Evolutionary conservation across 2,888 invertebrate species (phyloP), one percentile per base, ranked within the genome.

Genomic region (Melipona beecheii): DNA sequence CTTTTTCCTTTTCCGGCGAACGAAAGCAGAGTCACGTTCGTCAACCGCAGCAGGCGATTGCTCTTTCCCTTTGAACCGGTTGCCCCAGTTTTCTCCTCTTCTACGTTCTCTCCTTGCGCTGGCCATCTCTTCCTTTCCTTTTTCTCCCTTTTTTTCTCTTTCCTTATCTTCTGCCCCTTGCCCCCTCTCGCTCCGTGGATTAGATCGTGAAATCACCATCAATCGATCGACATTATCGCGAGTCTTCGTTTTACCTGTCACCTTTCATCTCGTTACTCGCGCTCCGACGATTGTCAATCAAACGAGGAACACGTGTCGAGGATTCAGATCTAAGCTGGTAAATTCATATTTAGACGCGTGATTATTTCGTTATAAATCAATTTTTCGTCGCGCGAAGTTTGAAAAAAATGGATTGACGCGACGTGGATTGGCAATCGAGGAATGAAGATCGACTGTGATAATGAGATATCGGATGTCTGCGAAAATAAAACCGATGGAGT

Each of bases 1-100:
- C 84, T 65, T 82, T 75, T 88, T 83, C 68, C 83, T 69, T 84
- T 68, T 43, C 85, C 77, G 72, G 77, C 56, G 9, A 74, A 79
- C 83, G 80, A 90, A 90, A 91, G 89, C 90, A 89, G 87, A 92
- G 92, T 91, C 92, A 91, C 92, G 91, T 91, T 91, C 90, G 89
- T 90, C 90, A 91, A 91, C 92, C 91, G 89, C 91, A 90, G 88
- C 86, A 76, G 85, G 83, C 88, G 89, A 91, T 91, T 90, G 90
- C 91, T 87, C 87, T 86, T 92, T 84, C 27, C 90, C 92, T 92
- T 92, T 91, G 92, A 92, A 83, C 80, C 79, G 73, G 84, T 86
- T 84, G 84, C 66, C 88, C 88, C 85, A 86, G 84, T 86, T 87
- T 78, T 81, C 88, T 73, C 71, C 77, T 81, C 85, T 86, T 80